phyloP scores from a whole-genome alignment of 2,113 vertebrate species.

The Gobius niger region DNA sequence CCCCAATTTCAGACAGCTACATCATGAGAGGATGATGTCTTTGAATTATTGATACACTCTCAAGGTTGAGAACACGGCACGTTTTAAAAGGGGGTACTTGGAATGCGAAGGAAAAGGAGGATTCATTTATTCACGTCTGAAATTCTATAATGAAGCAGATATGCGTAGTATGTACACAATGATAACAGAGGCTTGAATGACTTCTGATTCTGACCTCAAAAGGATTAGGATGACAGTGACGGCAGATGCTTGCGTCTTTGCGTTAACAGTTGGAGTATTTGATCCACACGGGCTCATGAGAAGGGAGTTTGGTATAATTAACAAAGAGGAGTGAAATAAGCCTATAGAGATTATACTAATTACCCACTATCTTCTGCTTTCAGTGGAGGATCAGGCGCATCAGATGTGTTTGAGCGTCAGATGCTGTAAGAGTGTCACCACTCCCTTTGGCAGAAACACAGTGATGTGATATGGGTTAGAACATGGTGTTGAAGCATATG shows the following conservation, averaged over 20 bases:
- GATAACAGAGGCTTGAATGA: constrained; percentile 19
- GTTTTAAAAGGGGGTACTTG: constrained; percentile 47
- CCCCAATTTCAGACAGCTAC: constrained; percentile 65
- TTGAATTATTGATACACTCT: constrained; percentile 77
- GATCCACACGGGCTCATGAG: constrained; percentile 28
- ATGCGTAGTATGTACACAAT: constrained; percentile 32
- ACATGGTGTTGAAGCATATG: background rate
- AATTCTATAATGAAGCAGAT: constrained; percentile 51
- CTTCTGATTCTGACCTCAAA: constrained; percentile 37
- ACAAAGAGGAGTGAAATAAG: constrained; percentile 49
- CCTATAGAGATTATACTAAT: constrained; percentile 58
- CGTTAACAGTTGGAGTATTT: constrained; percentile 45
- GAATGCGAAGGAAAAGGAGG: constrained; percentile 34
- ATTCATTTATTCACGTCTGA: constrained; percentile 35
- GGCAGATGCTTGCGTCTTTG: constrained; percentile 44
- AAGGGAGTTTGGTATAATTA: constrained; percentile 64
- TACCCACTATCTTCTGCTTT: constrained; percentile 55
- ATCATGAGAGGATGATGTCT: constrained; percentile 73
- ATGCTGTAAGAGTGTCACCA: background rate
- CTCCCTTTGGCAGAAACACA: background rate
- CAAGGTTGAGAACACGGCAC: constrained; percentile 72
- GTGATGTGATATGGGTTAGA: background rate
- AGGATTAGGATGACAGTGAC: constrained; percentile 31
- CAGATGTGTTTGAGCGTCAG: constrained; percentile 31
- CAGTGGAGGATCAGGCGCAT: constrained; percentile 42